phyloP scores from a whole-genome alignment of 2,888 invertebrate species.

The Drosophila tripunctata region DNA sequence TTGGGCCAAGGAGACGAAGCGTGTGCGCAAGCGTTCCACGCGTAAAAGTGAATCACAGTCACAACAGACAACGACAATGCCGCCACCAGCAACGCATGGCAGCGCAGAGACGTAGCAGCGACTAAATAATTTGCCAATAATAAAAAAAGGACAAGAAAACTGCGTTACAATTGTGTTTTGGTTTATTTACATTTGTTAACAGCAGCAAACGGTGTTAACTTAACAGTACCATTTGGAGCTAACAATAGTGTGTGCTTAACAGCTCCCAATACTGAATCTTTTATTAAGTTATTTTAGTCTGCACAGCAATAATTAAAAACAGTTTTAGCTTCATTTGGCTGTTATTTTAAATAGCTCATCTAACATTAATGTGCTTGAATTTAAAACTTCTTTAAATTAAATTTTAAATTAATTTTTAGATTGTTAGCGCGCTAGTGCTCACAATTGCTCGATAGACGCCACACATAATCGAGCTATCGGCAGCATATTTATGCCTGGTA shows the following conservation, averaged over 20 bases:
- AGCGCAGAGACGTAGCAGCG: conserved; percentile 62
- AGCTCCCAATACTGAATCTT: too few species aligned
- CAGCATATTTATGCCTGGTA: background rate
- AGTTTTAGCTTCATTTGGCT: too few species aligned
- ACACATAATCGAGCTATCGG: background rate
- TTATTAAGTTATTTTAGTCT: background rate
- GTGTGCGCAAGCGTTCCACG: conserved; percentile 89
- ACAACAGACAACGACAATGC: conserved; percentile 51
- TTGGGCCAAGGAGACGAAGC: conserved; percentile 86
- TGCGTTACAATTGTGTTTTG: conserved; percentile 11
- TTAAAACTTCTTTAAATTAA: too few species aligned
- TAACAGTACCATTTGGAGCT: conserved; percentile 13
- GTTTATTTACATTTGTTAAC: background rate
- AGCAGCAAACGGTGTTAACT: background rate
- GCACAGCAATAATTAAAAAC: too few species aligned
- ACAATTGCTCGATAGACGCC: background rate
- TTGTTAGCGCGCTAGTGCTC: background rate
- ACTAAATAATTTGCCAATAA: conserved; percentile 12
- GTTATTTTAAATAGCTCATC: too few species aligned
- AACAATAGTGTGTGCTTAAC: background rate
- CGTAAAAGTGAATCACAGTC: conserved; percentile 87
- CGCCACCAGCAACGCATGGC: conserved; percentile 48
- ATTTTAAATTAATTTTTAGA: too few species aligned
- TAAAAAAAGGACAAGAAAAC: conserved; percentile 35
- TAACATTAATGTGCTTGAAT: too few species aligned